phyloP scores from a whole-genome alignment of 2,888 invertebrate genomes.

The Mythimna ferrago region DNA sequence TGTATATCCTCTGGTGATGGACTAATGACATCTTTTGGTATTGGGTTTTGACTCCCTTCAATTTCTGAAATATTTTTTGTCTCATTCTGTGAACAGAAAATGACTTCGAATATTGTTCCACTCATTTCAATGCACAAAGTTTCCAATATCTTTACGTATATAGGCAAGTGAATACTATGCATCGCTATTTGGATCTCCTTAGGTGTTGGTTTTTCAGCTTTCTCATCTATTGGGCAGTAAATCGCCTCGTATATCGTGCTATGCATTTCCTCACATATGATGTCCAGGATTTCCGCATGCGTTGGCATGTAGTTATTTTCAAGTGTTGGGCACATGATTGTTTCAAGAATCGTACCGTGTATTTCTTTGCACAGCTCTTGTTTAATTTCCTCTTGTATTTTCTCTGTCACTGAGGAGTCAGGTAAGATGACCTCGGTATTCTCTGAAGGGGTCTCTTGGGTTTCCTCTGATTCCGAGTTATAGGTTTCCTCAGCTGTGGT shows the following conservation, averaged over 20 bases:
- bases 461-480: too few species aligned
- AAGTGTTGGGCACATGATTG: conserved; percentile 11
- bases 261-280: conserved; percentile 14
- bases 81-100: neutral
- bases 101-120: conserved; percentile 3
- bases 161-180: conserved; percentile 3
- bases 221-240: conserved; percentile 4
- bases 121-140: conserved; percentile 3
- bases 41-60: too few species aligned
- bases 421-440: too few species aligned
- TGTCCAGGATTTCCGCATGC: neutral
- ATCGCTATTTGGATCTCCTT: neutral
- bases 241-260: conserved; percentile 20
- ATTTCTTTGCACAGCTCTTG: conserved; percentile 10
- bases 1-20: neutral
- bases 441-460: too few species aligned
- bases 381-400: neutral
- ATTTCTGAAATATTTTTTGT: too few species aligned
- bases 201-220: neutral
- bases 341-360: neutral
- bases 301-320: neutral
- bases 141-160: conserved; percentile 1
- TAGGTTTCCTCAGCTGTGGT: neutral
- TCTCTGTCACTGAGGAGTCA: too few species aligned
- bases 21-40: neutral